Evolutionary conservation across 1,140 invertebrate genomes (phyloP), one percentile per base, ranked within the genome.

Genomic region (Aphelenchoides besseyi): DNA sequence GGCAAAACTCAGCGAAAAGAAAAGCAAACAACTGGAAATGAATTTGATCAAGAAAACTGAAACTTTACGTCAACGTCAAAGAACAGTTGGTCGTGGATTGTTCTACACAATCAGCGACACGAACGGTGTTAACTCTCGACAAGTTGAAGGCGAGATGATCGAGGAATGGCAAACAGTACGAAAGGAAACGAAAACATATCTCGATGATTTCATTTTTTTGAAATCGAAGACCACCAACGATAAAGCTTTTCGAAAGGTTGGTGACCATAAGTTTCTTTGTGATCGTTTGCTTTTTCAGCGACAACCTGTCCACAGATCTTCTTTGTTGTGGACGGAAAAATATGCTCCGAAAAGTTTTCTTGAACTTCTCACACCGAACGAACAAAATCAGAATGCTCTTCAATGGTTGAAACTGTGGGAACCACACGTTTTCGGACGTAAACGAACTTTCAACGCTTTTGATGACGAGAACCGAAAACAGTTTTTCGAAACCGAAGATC

Each of bases 381-480:
- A 37, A n/a, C 63, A 66, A 9, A 66, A 66, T 66, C 16, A 66
- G 36, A 35, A 16, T 23, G 63, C 36, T 1, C 30, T 66, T 12
- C 9, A 16, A 1, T 66, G 63, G 63, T 30, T 66, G 16, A 66
- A 66, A 30, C 30, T 66, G 63, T 66, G 63, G 63, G 63, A 66
- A 33, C 30, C 16, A 33, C 36, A 66, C 30, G 63, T 66, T 3
- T 53, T 41, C 32, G 30, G 30, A 18, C 30, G 36, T 16, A 23
- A 37, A 33, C 9, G n/a, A 2, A 37, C 16, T 2, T 36, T 32
- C 3, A 33, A 37, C 12, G 16, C 16, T 2, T 12, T 23, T 33
- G 32, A 18, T 1, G 32, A 35, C 36, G 63, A 66, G 12, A 23
- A n/a, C 18, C 32, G 30, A 12, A 66, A 36, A 33, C n/a, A 16